Base-by-base conservation (phyloP, 2,888 invertebrate genomes). In the Patella ulyssiponensis region DNA sequence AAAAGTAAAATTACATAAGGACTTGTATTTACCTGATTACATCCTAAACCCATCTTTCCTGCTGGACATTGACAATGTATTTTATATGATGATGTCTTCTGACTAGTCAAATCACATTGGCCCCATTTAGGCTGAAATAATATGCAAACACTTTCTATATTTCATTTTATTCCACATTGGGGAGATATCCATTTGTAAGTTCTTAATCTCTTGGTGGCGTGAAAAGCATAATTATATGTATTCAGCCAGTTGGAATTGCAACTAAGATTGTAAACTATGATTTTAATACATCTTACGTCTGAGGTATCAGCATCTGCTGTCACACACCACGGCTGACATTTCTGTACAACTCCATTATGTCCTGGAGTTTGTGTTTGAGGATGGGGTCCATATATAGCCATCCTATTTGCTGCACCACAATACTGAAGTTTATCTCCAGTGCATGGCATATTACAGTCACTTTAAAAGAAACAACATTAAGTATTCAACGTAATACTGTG, bases 371-470 rank as follows among this genome's bases (percentile, higher is more conserved):
- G 84, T 4, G 75, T 77, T 20, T 78, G 74, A 12, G 86, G 85
- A 33, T 83, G 85, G 4, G 86, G 87, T 12, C 87, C 87, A 80
- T 85, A 87, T 56, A 87, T 85, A n/a, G 85, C 83, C 53, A 87
- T 69, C 27, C 80, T 81, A 54, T 73, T 53, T 0, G 71, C 71
- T 14, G 82, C 85, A 1, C 87, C 86, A 81, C 87, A 87, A 20
- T 71, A 78, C 80, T 84, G 83, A 11, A 81, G 69, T 0, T 69
- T 74, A 74, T 86, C 84, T 7, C 86, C 87, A 0, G 70, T 75
- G 73, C 87, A 87, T n/a, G 83, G 72, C 54, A 77, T 75, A 64
- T 82, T 74, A 79, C 87, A 87, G 3, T 84, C 82, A 74, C 86
- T 86, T 78, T 14, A 78, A 70, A 72, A 72, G 11, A 53, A 74